Evolutionary conservation across 2,113 vertebrate genomes (phyloP), one percentile per base, ranked within the genome.

Genomic region (Rhinogobius similis): DNA sequence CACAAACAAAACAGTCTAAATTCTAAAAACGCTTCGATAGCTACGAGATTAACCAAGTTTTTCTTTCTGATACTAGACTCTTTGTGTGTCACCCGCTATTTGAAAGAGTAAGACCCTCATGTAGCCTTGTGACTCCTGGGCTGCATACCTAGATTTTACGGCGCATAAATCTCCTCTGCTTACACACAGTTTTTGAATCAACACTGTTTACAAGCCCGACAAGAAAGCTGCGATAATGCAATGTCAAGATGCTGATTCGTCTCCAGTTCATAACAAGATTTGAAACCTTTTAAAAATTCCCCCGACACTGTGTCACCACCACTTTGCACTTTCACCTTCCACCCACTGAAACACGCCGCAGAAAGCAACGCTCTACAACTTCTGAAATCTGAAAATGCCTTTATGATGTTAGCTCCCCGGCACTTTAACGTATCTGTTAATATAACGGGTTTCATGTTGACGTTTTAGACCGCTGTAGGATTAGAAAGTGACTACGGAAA

Each of bases 301-400:
- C 5, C 39, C 13, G 38, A 39, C 26, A 55, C 63, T 6, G 59
- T 26, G 36, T 32, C 1, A 10, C 39, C 56, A 41, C 44, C 24
- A n/a, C 36, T 63, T 65, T 79, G 68, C 65, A 63, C 58, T 72
- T 85, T 84, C 74, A 71, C 53, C n/a, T 59, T 36, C 73, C 23
- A 82, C 68, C 59, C 77, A 87, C 65, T 85, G 72, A 36, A 55
- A 59, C 70, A 66, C 75, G 10, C 44, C n/a, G 26, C n/a, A n/a
- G n/a, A n/a, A n/a, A n/a, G n/a, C n/a, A n/a, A n/a, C n/a, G n/a
- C n/a, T 18, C 52, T 65, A 81, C 73, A 69, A 69, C 70, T 62
- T n/a, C 5, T 16, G 24, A 27, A 58, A 26, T 9, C 44, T 52
- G 21, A 67, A 39, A 26, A 9, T 46, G 29, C 32, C 46, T 14